These are phyloP conservation scores for Papilio gigon DNA, from an alignment of 2,888 invertebrate genomes.

Conservation along the genomic window DNA sequence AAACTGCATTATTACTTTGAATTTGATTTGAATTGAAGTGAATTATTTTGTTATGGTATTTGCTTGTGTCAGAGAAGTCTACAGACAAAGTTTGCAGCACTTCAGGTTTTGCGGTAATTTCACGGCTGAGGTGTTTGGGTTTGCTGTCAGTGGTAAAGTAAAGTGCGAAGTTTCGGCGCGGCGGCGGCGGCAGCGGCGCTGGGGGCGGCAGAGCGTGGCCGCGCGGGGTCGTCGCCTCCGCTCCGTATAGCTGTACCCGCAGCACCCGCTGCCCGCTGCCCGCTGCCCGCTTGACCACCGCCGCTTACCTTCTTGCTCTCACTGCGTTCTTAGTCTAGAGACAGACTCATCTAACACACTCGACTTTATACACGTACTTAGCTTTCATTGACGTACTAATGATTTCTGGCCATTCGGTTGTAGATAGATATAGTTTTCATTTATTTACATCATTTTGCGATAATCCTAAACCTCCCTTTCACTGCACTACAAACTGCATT, in stretches of 20 bases:
- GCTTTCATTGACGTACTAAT: background rate
- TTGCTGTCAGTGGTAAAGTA: conserved; percentile 77
- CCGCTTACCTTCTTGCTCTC: conserved; percentile 2
- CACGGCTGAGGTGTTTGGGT: conserved; percentile 73
- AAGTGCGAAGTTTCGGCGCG: conserved; percentile 81
- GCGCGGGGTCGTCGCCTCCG: conserved; percentile 72
- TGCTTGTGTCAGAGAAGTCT: conserved; percentile 9
- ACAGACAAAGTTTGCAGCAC: conserved; percentile 51
- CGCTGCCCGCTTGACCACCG: conserved; percentile 40
- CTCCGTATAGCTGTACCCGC: conserved; percentile 43
- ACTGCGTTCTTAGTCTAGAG: conserved; percentile 39
- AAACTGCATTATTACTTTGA: background rate
- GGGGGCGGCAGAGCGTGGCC: conserved; percentile 63
- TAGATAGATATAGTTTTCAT: background rate
- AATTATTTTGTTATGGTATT: background rate
- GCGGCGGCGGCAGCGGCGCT: conserved; percentile 58
- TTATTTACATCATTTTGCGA: background rate
- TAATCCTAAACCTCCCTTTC: background rate
- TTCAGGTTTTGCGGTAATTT: conserved; percentile 77
- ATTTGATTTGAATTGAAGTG: background rate
- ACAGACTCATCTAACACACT: background rate
- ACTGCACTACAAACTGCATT: background rate
- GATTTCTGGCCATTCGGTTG: background rate
- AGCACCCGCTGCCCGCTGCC: conserved; percentile 47
- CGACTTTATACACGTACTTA: background rate